Conservation (phyloP, 2,113 vertebrate genomes). For the Rhegmatorhina hoffmannsi region DNA sequence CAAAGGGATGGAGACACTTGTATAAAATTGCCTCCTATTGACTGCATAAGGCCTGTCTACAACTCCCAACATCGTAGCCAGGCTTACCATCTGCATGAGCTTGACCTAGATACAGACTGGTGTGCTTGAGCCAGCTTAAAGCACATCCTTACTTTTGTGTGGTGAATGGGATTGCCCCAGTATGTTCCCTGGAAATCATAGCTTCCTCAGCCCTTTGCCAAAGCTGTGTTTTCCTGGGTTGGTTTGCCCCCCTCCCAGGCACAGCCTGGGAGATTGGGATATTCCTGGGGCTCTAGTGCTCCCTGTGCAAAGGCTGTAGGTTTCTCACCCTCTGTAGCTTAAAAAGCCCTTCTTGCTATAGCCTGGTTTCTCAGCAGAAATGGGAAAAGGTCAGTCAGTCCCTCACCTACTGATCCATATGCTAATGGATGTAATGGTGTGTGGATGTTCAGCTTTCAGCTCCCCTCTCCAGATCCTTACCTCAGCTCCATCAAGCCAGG, state of each 20-base stretch:
- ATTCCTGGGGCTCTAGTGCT: not conserved
- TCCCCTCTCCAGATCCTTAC: not conserved
- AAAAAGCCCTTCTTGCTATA: not conserved
- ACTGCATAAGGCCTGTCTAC: not conserved
- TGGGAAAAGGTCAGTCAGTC: not conserved
- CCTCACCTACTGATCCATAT: not conserved
- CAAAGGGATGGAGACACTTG: not conserved
- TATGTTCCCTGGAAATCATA: not conserved
- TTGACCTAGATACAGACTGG: conserved; percentile 40
- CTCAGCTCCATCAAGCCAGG: not conserved
- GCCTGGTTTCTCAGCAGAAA: not conserved
- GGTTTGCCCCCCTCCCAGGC: rapidly evolving
- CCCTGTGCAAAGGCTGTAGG: not conserved
- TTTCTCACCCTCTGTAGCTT: not conserved
- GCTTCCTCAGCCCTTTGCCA: not conserved
- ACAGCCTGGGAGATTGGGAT: not conserved
- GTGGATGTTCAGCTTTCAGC: not conserved
- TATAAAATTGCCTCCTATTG: not conserved
- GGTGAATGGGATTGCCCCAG: not conserved
- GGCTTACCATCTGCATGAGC: conserved; percentile 9
- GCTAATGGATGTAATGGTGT: not conserved
- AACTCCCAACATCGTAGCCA: not conserved
- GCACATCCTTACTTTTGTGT: not conserved
- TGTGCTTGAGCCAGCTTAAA: not conserved
- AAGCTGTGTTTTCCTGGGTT: not conserved